Evolutionary conservation across 2,888 invertebrate species (phyloP).

Genomic region (Drosophila anomalipes): DNA sequence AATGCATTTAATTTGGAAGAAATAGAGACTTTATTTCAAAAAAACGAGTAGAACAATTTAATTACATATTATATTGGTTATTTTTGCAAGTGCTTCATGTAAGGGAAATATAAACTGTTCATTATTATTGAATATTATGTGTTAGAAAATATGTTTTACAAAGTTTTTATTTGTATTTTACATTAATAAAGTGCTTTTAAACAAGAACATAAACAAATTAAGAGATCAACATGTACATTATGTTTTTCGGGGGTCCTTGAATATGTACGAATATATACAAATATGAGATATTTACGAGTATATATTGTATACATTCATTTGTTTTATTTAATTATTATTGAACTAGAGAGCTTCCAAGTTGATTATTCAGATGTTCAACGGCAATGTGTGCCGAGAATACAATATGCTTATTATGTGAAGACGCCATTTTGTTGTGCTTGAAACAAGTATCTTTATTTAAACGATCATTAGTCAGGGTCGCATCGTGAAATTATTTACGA

Average conservation of each 20-base stretch:
- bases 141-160: slow-evolving; percentile 30
- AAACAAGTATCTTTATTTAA: slow-evolving; percentile 40
- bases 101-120: slow-evolving; percentile 57
- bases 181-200: slow-evolving; percentile 26
- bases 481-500: slow-evolving; percentile 25
- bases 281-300: slow-evolving; percentile 32
- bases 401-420: slow-evolving; percentile 43
- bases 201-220: slow-evolving; percentile 14
- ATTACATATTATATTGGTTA: slow-evolving; percentile 39
- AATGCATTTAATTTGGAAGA: slow-evolving; percentile 59
- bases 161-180: slow-evolving; percentile 29
- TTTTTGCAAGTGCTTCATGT: slow-evolving; percentile 65
- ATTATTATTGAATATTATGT: slow-evolving; percentile 24
- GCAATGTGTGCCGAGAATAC: slow-evolving; percentile 50
- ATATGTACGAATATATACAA: slow-evolving; percentile 43
- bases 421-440: slow-evolving; percentile 58
- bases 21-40: slow-evolving; percentile 55
- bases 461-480: slow-evolving; percentile 51
- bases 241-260: slow-evolving; percentile 66
- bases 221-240: slow-evolving; percentile 47
- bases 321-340: slow-evolving; percentile 51
- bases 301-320: slow-evolving; percentile 48
- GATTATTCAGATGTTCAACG: slow-evolving; percentile 50
- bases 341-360: slow-evolving; percentile 79
- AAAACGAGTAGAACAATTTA: slow-evolving; percentile 24